Percentiles rank a stretch among this genome's conserved stretches.
Evolutionary conservation across 1,140 invertebrate genomes (phyloP).

Genomic region (Gryllus bimaculatus): DNA sequence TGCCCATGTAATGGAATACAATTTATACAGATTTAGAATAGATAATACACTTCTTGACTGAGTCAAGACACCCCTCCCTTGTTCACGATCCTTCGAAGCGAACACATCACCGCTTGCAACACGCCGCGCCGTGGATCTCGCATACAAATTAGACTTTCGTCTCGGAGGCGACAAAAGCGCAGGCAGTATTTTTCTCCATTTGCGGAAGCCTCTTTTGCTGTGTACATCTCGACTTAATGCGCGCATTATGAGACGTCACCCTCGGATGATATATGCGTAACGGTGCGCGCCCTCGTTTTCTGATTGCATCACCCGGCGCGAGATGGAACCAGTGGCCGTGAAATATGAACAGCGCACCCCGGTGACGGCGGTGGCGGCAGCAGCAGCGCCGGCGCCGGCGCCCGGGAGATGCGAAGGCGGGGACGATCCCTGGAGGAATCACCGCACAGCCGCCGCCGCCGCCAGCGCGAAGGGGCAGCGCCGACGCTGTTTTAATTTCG

Average conservation of each 20-base stretch:
- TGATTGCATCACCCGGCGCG: neutral
- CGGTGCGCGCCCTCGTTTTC: conserved; percentile 1
- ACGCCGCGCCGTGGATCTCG: too few relatives aligned
- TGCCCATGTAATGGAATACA: neutral
- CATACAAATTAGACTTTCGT: neutral
- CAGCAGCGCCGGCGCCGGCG: too few relatives aligned
- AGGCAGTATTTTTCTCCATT: neutral
- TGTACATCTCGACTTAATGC: neutral
- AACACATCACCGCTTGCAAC: too few relatives aligned
- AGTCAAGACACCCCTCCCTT: neutral
- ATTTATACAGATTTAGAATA: neutral
- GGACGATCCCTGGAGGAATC: conserved; percentile 7
- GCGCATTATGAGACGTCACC: neutral
- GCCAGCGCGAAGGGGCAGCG: neutral
- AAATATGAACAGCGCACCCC: conserved; percentile 15
- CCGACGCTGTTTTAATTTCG: conserved; percentile 16
- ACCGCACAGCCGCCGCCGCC: neutral
- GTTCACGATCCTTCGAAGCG: neutral
- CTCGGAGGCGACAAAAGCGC: neutral
- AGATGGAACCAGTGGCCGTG: conserved; percentile 12
- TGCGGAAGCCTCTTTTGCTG: neutral
- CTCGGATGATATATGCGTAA: conserved; percentile 4
- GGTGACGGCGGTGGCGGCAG: too few relatives aligned
- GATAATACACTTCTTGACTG: neutral
- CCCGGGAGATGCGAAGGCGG: too few relatives aligned